Percentiles rank a stretch among this genome's conserved stretches.
These are phyloP conservation scores for Philopedon plagiatum DNA, from an alignment of 2,888 invertebrate species.

Conservation along the genomic window DNA sequence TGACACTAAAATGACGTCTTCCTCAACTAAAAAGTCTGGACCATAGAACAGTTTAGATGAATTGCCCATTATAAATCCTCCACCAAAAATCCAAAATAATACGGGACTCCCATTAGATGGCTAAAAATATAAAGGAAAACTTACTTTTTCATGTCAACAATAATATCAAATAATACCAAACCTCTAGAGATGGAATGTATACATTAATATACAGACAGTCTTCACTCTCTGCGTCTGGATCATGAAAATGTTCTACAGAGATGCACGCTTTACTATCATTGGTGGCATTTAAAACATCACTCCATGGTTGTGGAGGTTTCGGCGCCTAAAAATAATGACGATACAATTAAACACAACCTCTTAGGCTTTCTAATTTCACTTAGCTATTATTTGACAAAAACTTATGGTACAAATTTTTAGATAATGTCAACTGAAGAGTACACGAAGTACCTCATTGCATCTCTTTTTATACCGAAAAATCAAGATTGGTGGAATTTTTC, in stretches of 20 bases:
- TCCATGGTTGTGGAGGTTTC: constrained; percentile 14
- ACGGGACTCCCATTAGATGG: not conserved
- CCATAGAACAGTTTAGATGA: not conserved
- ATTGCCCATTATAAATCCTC: not conserved
- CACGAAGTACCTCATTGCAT: no score
- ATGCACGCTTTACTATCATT: constrained; percentile 20
- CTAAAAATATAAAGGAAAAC: not conserved
- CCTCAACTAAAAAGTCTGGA: not conserved
- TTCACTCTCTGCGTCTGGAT: constrained; percentile 15
- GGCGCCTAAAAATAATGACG: constrained; percentile 9
- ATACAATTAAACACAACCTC: not conserved
- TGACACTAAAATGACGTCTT: not conserved
- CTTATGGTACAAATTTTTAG: no score
- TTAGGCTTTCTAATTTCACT: no score
- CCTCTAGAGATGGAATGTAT: constrained; percentile 2
- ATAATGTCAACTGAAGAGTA: no score
- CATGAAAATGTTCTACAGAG: not conserved
- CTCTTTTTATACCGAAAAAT: no score
- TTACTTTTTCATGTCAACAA: no score
- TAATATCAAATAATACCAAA: not conserved
- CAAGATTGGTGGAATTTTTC: no score
- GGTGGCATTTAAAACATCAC: constrained; percentile 18
- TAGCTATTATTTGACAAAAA: no score
- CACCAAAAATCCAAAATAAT: constrained; percentile 2
- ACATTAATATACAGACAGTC: constrained; percentile 25